Evolutionary conservation across 1,140 invertebrate species (phyloP).

Genomic region (Platorchestia sp.): DNA sequence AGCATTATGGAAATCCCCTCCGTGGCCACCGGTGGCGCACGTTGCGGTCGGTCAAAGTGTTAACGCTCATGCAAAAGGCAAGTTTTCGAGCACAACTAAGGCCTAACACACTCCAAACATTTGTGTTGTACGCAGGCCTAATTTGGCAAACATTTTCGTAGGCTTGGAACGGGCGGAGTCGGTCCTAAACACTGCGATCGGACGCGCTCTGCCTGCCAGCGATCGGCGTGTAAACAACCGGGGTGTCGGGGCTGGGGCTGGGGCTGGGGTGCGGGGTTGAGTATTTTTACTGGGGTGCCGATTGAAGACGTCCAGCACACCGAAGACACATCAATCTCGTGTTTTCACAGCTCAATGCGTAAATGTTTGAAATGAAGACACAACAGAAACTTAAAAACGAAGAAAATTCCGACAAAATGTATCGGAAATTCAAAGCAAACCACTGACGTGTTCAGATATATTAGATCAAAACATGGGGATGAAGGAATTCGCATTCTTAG

Average conservation of each 20-base stretch:
- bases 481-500: no score
- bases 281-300: no score
- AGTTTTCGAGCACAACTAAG: not conserved
- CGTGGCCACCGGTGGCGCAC: not conserved
- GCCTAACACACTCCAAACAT: conserved; percentile 33
- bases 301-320: no score
- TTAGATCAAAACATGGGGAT: no score
- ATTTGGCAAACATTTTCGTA: conserved; percentile 25
- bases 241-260: not conserved
- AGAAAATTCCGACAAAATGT: no score
- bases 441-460: no score
- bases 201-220: not conserved
- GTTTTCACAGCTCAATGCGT: no score
- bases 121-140: conserved; percentile 36
- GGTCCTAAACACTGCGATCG: not conserved
- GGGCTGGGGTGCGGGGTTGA: not conserved
- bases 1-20: not conserved
- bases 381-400: no score
- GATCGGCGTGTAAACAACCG: conserved; percentile 12
- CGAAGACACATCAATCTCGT: no score
- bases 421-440: no score
- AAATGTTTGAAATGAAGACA: no score
- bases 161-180: not conserved
- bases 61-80: not conserved
- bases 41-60: no score